Percentiles rank a stretch among this genome's conserved stretches.
phyloP scores from a whole-genome alignment of 2,113 vertebrate species.

The Psittacula cyanocephala region DNA sequence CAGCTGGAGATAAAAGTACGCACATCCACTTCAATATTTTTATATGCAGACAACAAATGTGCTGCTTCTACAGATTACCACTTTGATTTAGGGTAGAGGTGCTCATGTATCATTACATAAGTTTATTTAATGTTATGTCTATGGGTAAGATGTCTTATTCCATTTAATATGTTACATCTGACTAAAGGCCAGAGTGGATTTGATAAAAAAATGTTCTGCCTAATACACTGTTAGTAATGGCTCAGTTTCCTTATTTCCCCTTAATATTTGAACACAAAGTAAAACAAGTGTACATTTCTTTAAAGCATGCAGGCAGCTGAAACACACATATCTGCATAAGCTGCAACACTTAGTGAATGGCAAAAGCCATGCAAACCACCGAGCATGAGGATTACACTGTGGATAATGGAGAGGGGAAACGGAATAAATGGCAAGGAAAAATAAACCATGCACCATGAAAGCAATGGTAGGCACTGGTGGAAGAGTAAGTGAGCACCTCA shows the following conservation, averaged over 20 bases:
- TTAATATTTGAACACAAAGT: background rate
- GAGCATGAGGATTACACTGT: slow-evolving; percentile 19
- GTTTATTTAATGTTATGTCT: slow-evolving; percentile 28
- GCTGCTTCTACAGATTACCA: slow-evolving; percentile 25
- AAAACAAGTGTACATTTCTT: slow-evolving; percentile 15
- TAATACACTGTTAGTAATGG: background rate
- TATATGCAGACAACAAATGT: slow-evolving; percentile 9
- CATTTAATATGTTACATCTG: slow-evolving; percentile 34
- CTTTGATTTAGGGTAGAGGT: background rate
- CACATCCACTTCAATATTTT: slow-evolving; percentile 21
- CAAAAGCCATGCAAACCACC: slow-evolving; percentile 61
- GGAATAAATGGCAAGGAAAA: slow-evolving; percentile 15
- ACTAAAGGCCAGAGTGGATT: background rate
- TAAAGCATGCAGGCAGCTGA: slow-evolving; percentile 50
- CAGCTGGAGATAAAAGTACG: slow-evolving; percentile 35
- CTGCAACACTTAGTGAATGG: slow-evolving; percentile 48
- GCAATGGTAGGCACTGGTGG: slow-evolving; percentile 55
- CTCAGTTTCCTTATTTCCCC: slow-evolving; percentile 14
- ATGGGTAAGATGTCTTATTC: slow-evolving; percentile 28
- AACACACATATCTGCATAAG: slow-evolving; percentile 41
- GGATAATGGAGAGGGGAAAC: slow-evolving; percentile 33
- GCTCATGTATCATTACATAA: slow-evolving; percentile 6
- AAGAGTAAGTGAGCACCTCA: slow-evolving; percentile 39
- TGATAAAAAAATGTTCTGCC: background rate
- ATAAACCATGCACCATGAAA: slow-evolving; percentile 60